Evolutionary conservation across 2,888 invertebrate species (phyloP).

Genomic region (Amblyteles armatorius): DNA sequence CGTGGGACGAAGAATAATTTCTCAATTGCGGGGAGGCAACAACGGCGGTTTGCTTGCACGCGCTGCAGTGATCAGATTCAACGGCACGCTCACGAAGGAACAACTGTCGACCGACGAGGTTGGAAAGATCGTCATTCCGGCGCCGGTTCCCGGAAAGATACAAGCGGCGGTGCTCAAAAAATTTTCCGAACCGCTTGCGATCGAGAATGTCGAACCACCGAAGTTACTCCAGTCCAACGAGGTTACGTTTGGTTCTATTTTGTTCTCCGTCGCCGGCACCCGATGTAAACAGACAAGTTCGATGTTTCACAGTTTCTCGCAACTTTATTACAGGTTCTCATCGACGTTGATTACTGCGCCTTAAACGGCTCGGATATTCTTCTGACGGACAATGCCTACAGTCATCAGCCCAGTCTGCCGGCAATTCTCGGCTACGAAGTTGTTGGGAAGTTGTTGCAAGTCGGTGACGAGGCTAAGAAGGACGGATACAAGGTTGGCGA

Average conservation of each 20-base stretch:
- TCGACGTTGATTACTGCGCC: slow-evolving; percentile 88
- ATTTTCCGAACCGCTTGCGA: slow-evolving; percentile 85
- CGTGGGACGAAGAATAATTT: slow-evolving; percentile 54
- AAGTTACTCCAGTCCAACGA: slow-evolving; percentile 85
- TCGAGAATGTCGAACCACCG: slow-evolving; percentile 84
- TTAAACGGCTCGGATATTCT: slow-evolving; percentile 88
- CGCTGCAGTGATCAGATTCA: slow-evolving; percentile 52
- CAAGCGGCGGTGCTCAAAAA: slow-evolving; percentile 86
- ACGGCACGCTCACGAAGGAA: slow-evolving; percentile 57
- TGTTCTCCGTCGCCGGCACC: neutral
- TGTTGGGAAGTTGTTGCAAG: slow-evolving; percentile 87
- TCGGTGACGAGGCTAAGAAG: slow-evolving; percentile 85
- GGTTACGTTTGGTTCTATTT: slow-evolving; percentile 74
- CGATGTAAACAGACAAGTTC: neutral
- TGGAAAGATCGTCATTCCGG: slow-evolving; percentile 62
- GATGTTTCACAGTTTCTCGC: neutral
- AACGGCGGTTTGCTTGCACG: slow-evolving; percentile 49
- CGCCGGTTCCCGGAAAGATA: slow-evolving; percentile 74
- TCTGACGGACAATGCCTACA: slow-evolving; percentile 85
- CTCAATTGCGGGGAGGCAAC: slow-evolving; percentile 53
- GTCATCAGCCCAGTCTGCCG: slow-evolving; percentile 85
- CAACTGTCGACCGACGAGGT: slow-evolving; percentile 63
- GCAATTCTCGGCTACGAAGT: slow-evolving; percentile 89
- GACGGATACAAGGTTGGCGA: slow-evolving; percentile 86
- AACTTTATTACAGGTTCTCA: slow-evolving; percentile 85